These are phyloP conservation scores for Glaucomys volans DNA, from an alignment of 2,113 vertebrate species.

Conservation along the genomic window DNA sequence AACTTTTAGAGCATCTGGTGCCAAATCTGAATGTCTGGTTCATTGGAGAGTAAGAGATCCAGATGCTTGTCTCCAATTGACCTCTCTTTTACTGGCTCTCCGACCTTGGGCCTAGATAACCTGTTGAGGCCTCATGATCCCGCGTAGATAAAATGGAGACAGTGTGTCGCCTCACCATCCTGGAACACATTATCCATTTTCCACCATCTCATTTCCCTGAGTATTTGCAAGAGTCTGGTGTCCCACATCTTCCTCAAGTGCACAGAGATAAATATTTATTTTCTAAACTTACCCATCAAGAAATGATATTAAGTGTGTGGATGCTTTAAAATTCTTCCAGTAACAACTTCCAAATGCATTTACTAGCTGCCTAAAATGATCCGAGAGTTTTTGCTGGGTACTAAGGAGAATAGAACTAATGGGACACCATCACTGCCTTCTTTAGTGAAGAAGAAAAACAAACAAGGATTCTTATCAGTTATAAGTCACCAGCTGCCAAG, in stretches of 20 bases:
- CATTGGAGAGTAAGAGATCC: constrained; percentile 46
- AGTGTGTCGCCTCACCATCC: background rate
- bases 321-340: constrained; percentile 10
- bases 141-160: background rate
- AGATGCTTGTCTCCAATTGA: constrained; percentile 32
- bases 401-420: constrained; percentile 8
- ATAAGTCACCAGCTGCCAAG: constrained; percentile 5
- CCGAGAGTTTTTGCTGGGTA: background rate
- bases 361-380: constrained; percentile 3
- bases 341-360: constrained; percentile 40
- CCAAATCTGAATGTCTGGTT: constrained; percentile 56
- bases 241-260: background rate
- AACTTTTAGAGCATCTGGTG: constrained; percentile 26
- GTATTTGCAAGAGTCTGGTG: background rate
- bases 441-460: constrained; percentile 27
- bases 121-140: background rate
- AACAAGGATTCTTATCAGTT: background rate
- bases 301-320: background rate
- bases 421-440: background rate
- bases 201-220: constrained; percentile 21
- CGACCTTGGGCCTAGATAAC: constrained; percentile 45
- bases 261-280: constrained; percentile 23
- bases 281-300: background rate
- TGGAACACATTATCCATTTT: background rate
- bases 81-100: constrained; percentile 42